Percentiles rank a stretch among this genome's conserved stretches.
Conservation (phyloP, 2,797 vertebrate species). For the Lutjanus argentimaculatus region DNA sequence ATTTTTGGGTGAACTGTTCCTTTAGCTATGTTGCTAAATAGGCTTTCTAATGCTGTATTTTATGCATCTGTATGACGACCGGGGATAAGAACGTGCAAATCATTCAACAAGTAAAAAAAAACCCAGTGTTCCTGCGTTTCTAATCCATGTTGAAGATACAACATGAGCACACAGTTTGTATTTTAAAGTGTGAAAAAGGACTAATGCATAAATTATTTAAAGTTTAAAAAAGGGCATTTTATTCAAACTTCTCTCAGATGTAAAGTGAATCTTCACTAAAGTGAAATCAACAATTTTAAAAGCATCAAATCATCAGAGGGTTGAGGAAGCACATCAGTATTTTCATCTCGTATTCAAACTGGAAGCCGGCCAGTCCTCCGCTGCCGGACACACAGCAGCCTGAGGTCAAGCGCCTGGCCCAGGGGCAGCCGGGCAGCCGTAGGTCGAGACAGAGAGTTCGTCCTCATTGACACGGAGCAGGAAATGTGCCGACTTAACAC, state of each 20-base stretch:
- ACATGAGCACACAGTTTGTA: neutral
- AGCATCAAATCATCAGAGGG: conserved; percentile 29
- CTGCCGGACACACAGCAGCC: conserved; percentile 39
- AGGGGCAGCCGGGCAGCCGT: conserved; percentile 23
- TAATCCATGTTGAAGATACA: neutral
- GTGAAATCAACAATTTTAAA: conserved; percentile 20
- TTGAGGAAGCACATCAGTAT: conserved; percentile 9
- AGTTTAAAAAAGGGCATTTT: neutral
- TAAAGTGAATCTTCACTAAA: neutral
- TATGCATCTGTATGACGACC: too few species aligned
- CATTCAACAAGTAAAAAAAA: neutral
- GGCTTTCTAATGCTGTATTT: too few species aligned
- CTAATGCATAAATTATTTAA: neutral
- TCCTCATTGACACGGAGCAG: conserved; percentile 44
- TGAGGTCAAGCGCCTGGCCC: conserved; percentile 48
- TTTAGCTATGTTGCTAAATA: too few species aligned
- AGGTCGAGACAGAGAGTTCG: conserved; percentile 26
- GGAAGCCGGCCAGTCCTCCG: conserved; percentile 61
- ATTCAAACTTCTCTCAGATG: conserved; percentile 4
- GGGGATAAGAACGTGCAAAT: too few species aligned
- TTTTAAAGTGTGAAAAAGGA: neutral
- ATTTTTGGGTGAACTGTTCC: too few species aligned
- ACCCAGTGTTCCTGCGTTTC: neutral
- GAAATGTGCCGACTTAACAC: conserved; percentile 10
- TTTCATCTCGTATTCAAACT: conserved; percentile 53